Percentiles rank a stretch among this genome's conserved stretches.
Conservation (phyloP, 64 coral and sea anemone species). For the Astreopora myriophthalma region DNA sequence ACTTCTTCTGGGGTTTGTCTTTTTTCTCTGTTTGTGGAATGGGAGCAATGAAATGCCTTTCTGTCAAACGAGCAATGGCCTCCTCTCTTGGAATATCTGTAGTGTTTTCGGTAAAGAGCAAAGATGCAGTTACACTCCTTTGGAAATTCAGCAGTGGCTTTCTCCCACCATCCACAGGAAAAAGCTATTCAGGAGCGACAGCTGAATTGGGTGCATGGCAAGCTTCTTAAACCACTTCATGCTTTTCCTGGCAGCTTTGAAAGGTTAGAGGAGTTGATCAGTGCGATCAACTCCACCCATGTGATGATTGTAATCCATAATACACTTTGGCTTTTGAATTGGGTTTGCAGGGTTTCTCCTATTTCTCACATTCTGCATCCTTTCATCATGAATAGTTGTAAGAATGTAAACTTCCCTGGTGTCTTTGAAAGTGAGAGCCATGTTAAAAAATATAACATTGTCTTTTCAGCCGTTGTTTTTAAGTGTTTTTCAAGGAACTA, state of each 20-base stretch:
- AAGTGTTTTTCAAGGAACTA: no score
- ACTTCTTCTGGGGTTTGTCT: slow-evolving; percentile 18
- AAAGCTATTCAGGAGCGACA: background rate
- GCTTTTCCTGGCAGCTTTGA: background rate
- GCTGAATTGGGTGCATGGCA: background rate
- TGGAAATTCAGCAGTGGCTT: slow-evolving; percentile 46
- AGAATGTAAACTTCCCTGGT: slow-evolving; percentile 7
- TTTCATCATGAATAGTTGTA: background rate
- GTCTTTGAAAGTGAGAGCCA: slow-evolving; percentile 34
- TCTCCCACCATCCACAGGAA: slow-evolving; percentile 16
- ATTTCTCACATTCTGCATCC: background rate
- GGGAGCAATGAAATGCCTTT: background rate
- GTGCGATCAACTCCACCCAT: slow-evolving; percentile 24
- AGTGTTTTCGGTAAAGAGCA: background rate
- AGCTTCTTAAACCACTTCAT: no score
- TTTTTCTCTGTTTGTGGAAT: slow-evolving; percentile 11
- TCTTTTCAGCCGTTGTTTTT: no score
- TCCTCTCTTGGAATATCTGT: slow-evolving; percentile 6
- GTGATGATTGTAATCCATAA: background rate
- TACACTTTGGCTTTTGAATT: background rate
- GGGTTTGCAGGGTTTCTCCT: background rate
- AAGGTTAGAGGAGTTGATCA: slow-evolving; percentile 19
- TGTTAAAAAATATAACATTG: no score
- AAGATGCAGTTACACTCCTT: background rate
- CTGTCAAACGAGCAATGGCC: background rate